Evolutionary conservation across 2,113 vertebrate genomes (phyloP), one percentile per base, ranked within the genome.

Genomic region (Poicephalus gulielmi): DNA sequence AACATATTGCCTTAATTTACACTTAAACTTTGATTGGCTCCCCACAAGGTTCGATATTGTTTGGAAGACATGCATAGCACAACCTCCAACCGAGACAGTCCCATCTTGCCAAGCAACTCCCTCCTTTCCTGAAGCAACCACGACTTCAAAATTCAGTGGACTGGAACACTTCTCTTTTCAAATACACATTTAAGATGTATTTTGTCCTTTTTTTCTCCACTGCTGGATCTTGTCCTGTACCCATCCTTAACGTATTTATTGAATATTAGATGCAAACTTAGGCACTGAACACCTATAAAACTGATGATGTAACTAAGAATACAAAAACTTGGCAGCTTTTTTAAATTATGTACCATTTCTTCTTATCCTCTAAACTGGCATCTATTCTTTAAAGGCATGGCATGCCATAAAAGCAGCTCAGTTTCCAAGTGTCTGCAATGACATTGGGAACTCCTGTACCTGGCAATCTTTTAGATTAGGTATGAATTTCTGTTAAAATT

Each of bases 211-310:
- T 73, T 82, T 71, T 16, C 50, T 55, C 30, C 17, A 1, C 35
- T 47, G 10, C 31, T 57, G 41, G 24, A 24, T 50, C 31, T 71
- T 46, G 6, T 60, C 23, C 66, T 33, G 6, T 19, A 49, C 11
- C 63, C 67, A 90, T 19, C 37, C 37, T 17, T 35, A n/a, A 70
- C 18, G 13, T 6, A 67, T 47, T 71, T 49, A 64, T 2, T 0
- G 1, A 66, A 43, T 30, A 53, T 1, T 9, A 71, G 62, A 43
- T 79, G 17, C 25, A 91, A 76, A 50, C 15, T 66, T 2, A 39
- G 44, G 44, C 63, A 83, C 22, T 7, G 31, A 92, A 49, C 20
- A 74, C 59, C 44, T 74, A 35, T 80, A 93, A 83, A 96, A 67
- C 31, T 49, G 53, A 39, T 63, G 53, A 39, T 4, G 19, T 44